Percentiles rank a stretch among this genome's conserved stretches.
These are phyloP conservation scores for Cheilosia soror DNA, from an alignment of 2,888 invertebrate species.

Conservation along the genomic window DNA sequence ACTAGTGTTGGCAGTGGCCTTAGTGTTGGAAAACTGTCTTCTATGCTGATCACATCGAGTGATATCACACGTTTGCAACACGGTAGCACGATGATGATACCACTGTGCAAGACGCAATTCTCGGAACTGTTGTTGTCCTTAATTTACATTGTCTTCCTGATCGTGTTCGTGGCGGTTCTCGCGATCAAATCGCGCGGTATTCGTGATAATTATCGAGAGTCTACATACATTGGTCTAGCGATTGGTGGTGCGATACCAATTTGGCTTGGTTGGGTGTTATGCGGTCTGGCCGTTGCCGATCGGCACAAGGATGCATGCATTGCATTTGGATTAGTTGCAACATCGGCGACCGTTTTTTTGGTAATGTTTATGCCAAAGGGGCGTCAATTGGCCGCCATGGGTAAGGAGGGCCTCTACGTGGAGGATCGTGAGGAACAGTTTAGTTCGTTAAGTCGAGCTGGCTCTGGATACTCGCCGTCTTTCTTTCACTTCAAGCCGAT, in stretches of 20 bases:
- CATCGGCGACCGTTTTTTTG: constrained; percentile 93
- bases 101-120: constrained; percentile 88
- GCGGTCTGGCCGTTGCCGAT: constrained; percentile 91
- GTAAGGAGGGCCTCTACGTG: constrained; percentile 93
- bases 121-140: constrained; percentile 90
- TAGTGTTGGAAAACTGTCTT: constrained; percentile 62
- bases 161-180: constrained; percentile 92
- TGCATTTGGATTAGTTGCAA: constrained; percentile 94
- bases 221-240: constrained; percentile 95
- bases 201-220: constrained; percentile 96
- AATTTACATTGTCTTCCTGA: constrained; percentile 92
- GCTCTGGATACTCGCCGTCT: constrained; percentile 94
- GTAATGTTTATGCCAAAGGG: constrained; percentile 98
- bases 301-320: constrained; percentile 94
- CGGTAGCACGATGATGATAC: constrained; percentile 82
- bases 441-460: constrained; percentile 90
- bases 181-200: constrained; percentile 94
- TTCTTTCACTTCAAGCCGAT: constrained; percentile 97
- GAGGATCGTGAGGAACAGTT: constrained; percentile 93
- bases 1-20: constrained; percentile 57
- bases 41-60: constrained; percentile 76
- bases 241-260: constrained; percentile 94
- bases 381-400: constrained; percentile 95
- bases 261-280: constrained; percentile 93
- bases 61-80: constrained; percentile 79